Evolutionary conservation across 2,888 invertebrate species (phyloP), one percentile per base, ranked within the genome.

Genomic region (Eupithecia tripunctaria): DNA sequence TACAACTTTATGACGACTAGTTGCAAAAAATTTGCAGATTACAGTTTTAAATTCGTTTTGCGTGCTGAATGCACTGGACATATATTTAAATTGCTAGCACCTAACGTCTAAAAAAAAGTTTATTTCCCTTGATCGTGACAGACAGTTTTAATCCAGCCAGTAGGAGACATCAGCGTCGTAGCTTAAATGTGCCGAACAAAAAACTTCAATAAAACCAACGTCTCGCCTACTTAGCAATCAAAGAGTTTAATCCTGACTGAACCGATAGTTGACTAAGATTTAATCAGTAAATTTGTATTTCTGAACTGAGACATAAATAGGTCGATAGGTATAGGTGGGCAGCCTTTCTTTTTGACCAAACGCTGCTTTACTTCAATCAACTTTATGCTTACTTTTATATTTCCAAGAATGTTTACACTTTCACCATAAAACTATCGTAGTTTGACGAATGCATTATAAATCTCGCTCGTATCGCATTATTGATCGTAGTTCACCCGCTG

Each of bases 121-220:
- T 60, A 60, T 29, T 70, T 51, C 21, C 27, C 25, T 65, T 72
- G 59, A 76, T 73, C 71, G 73, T 75, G 71, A 80, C 76, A 79
- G 83, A 82, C 83, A 78, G 79, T 71, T 81, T 63, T 82, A 84
- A 85, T 80, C 79, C 81, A 71, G 76, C 21, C 81, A 78, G 80
- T 80, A 79, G 73, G 76, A 76, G 71, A 70, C 76, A 72, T 75
- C 78, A 79, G 80, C 79, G 88, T 83, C 86, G 86, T 81, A 86
- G 83, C 84, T 88, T 85, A 85, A 90, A 88, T 88, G 89, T 88
- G 79, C 84, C 86, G 86, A 85, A 86, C 82, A 85, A 90, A 90
- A 90, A 88, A 88, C 85, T 87, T 87, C 88, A 89, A 89, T 90
- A 89, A 91, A 90, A 88, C 79, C 84, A 81, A 78, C 84, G 81